A percentile compares a stretch with the other conserved stretches of the same genome.
These are phyloP conservation scores for Cephus spinipes DNA, from an alignment of 2,888 invertebrate species.

Conservation along the genomic window DNA sequence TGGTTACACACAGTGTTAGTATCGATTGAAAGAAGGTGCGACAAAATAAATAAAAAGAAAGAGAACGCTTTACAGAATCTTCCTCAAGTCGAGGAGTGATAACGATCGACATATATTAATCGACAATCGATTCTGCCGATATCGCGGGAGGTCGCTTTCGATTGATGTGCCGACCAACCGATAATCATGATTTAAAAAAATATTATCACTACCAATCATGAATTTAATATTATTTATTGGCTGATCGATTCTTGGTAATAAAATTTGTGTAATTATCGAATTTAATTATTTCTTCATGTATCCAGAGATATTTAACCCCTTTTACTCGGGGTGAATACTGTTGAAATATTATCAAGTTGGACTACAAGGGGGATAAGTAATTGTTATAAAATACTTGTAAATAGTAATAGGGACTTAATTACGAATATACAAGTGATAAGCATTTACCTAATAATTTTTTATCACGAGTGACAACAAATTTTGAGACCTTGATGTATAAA, in stretches of 20 bases:
- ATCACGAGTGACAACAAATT: too few relatives aligned
- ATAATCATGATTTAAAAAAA: neutral
- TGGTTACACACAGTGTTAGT: neutral
- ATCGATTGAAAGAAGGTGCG: neutral
- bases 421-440: too few relatives aligned
- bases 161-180: neutral
- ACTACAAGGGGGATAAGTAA: too few relatives aligned
- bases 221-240: neutral
- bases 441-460: too few relatives aligned
- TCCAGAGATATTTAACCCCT: too few relatives aligned
- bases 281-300: too few relatives aligned
- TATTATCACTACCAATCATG: neutral
- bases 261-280: neutral
- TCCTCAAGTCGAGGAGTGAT: neutral
- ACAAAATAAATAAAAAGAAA: neutral
- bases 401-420: too few relatives aligned
- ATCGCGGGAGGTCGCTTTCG: conserved; percentile 1
- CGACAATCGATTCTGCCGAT: conserved; percentile 9
- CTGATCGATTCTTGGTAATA: neutral
- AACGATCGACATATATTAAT: conserved; percentile 1
- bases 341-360: too few relatives aligned
- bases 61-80: neutral
- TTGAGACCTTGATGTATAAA: too few relatives aligned
- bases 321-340: too few relatives aligned
- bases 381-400: too few relatives aligned